phyloP scores from a whole-genome alignment of 2,888 invertebrate genomes.

The Diarsia dahlii region DNA sequence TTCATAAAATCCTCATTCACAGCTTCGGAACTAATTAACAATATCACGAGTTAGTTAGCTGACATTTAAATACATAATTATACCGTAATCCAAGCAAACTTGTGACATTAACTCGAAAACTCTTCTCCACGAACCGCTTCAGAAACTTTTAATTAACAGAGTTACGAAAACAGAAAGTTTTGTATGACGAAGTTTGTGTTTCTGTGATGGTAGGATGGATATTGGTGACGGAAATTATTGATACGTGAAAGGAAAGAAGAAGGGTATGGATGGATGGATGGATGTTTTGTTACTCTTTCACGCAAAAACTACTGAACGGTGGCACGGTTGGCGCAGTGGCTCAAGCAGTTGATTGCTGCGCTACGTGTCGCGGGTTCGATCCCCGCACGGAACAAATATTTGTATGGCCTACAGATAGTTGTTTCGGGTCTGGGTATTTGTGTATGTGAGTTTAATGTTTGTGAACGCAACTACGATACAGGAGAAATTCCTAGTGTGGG shows the following conservation, averaged over 20 bases:
- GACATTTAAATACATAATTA: constrained; percentile 39
- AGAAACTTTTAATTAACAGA: constrained; percentile 41
- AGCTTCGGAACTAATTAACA: constrained; percentile 35
- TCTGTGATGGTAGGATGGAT: not conserved
- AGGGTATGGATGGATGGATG: no score
- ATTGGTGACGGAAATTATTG: not conserved
- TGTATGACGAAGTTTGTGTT: constrained; percentile 16
- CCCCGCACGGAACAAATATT: no score
- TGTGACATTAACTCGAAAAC: constrained; percentile 26
- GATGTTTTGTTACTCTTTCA: no score
- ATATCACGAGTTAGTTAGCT: constrained; percentile 24
- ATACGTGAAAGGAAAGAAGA: not conserved
- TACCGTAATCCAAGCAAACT: constrained; percentile 54
- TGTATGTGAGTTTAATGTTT: no score
- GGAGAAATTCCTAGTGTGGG: no score
- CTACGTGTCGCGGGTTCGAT: no score
- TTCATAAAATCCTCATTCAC: not conserved
- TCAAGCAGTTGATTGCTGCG: no score
- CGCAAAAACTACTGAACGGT: no score
- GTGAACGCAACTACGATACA: no score
- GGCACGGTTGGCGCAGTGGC: no score
- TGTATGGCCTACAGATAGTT: no score
- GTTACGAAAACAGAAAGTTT: constrained; percentile 34
- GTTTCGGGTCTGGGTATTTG: no score
- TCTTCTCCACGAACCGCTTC: not conserved